A percentile compares a stretch with the other conserved stretches of the same genome.
phyloP scores from a whole-genome alignment of 2,888 invertebrate genomes.

The Rhingia campestris region DNA sequence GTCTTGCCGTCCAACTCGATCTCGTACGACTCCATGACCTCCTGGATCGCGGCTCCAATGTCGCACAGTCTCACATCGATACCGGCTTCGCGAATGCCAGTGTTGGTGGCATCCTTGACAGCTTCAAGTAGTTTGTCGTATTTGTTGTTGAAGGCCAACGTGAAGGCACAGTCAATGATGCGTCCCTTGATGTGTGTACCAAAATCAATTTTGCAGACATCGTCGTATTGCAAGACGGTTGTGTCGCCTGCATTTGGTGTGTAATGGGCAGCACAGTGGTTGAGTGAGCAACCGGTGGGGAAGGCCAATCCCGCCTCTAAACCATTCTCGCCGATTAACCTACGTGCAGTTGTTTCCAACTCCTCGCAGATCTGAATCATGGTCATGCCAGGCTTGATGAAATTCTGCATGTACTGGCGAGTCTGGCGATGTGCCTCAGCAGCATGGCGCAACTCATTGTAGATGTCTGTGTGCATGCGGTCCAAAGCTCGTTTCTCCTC shows the following conservation, averaged over 20 bases:
- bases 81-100: conserved; percentile 96
- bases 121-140: conserved; percentile 97
- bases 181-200: conserved; percentile 99
- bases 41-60: conserved; percentile 97
- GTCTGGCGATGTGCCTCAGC: conserved; percentile 99
- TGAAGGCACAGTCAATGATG: conserved; percentile 99
- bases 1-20: conserved; percentile 98
- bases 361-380: conserved; percentile 99
- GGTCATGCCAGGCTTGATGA: conserved; percentile 98
- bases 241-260: conserved; percentile 99
- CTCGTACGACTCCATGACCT: conserved; percentile 99
- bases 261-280: conserved; percentile 99
- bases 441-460: conserved; percentile 96
- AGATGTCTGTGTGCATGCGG: conserved; percentile 94
- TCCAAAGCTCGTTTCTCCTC: conserved; percentile 96
- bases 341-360: conserved; percentile 94
- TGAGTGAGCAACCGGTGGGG: conserved; percentile 99
- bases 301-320: conserved; percentile 97
- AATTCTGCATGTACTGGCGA: conserved; percentile 88
- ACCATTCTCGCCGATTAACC: conserved; percentile 96
- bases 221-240: conserved; percentile 96
- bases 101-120: conserved; percentile 98
- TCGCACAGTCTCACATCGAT: conserved; percentile 99
- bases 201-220: conserved; percentile 99
- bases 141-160: conserved; percentile 97